These are phyloP conservation scores for Melipona beecheii DNA, from an alignment of 2,888 invertebrate species.

Conservation along the genomic window DNA sequence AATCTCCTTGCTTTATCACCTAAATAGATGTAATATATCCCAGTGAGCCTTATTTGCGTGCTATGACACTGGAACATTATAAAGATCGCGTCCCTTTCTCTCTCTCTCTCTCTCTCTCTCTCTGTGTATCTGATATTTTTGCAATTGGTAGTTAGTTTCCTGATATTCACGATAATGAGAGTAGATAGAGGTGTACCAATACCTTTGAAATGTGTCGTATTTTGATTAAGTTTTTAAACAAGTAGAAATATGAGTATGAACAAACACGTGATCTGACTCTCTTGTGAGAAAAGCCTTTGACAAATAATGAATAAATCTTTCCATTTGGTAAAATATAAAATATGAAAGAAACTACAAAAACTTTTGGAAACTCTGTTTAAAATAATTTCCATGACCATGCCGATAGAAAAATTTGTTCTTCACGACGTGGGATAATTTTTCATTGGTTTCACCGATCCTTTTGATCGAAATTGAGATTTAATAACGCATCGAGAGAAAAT, in stretches of 20 bases:
- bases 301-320: not conserved
- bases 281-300: constrained; percentile 1
- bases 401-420: not conserved
- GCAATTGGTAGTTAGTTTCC: too few relatives aligned
- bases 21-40: not conserved
- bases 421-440: not conserved
- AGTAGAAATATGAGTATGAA: not conserved
- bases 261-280: not conserved
- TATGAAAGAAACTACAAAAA: not conserved
- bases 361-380: not conserved
- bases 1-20: not conserved
- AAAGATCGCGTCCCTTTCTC: not conserved
- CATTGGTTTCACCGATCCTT: too few relatives aligned
- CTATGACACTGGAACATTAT: not conserved
- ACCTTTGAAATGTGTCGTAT: not conserved
- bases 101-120: not conserved
- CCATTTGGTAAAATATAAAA: not conserved
- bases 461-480: not conserved
- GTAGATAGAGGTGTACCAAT: not conserved
- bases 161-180: not conserved
- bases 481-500: constrained; percentile 13
- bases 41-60: not conserved
- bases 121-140: not conserved
- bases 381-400: not conserved
- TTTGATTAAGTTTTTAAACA: not conserved